phyloP scores from a whole-genome alignment of 2,888 invertebrate genomes.

The Heliothis peltigera region DNA sequence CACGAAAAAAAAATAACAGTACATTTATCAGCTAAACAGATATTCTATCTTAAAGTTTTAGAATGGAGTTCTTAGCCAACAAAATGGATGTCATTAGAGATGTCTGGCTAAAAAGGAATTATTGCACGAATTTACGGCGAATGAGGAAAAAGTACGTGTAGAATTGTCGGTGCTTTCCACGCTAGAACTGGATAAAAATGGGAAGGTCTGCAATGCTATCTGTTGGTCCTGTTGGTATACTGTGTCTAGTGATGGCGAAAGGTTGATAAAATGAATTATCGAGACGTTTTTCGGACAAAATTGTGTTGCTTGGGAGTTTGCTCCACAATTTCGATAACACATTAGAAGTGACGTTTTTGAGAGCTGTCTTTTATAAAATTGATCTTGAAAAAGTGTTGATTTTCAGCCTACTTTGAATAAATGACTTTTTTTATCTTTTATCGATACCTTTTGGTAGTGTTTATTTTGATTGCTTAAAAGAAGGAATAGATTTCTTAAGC shows the following conservation, averaged over 20 bases:
- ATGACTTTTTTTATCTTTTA: no score
- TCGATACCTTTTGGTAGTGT: no score
- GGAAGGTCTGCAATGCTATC: constrained; percentile 27
- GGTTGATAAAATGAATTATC: no score
- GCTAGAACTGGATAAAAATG: constrained; percentile 34
- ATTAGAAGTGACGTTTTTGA: no score
- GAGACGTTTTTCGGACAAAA: no score
- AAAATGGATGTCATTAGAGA: constrained; percentile 53
- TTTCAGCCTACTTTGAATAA: no score
- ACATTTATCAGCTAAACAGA: constrained; percentile 40
- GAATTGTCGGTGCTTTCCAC: constrained; percentile 20
- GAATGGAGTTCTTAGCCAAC: constrained; percentile 36
- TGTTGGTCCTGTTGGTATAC: not conserved
- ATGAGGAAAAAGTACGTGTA: constrained; percentile 51
- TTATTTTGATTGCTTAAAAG: no score
- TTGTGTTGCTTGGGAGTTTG: no score
- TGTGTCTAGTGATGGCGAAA: constrained; percentile 7
- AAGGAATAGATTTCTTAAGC: no score
- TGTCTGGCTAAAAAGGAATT: constrained; percentile 59
- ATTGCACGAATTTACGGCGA: constrained; percentile 49
- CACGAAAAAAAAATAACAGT: constrained; percentile 20
- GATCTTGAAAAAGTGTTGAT: no score
- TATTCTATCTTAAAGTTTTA: constrained; percentile 39
- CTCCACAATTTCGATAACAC: no score
- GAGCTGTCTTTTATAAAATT: no score